These are phyloP conservation scores for Linepithema humile DNA, from an alignment of 1,140 invertebrate genomes.

Conservation along the genomic window DNA sequence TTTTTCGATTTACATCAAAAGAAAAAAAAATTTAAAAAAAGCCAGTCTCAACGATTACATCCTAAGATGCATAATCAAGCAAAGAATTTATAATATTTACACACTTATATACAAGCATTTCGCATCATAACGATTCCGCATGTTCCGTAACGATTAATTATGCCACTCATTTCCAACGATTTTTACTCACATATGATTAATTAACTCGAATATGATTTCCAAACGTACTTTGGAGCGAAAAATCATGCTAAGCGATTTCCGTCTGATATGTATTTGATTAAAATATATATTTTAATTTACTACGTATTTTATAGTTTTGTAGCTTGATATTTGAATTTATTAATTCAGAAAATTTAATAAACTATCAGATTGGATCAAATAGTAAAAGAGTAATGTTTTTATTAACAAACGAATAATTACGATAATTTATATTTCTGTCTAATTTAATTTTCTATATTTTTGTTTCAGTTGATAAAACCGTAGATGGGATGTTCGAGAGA, in stretches of 20 bases:
- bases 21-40: too few relatives aligned
- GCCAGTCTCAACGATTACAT: neutral
- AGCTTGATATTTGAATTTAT: too few relatives aligned
- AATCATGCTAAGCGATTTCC: neutral
- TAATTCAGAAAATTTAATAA: too few relatives aligned
- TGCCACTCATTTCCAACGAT: neutral
- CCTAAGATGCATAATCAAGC: neutral
- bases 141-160: too few relatives aligned
- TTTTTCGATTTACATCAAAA: slow-evolving; percentile 26
- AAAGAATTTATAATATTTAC: neutral
- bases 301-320: too few relatives aligned
- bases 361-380: neutral
- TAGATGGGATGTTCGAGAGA: neutral
- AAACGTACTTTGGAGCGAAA: neutral
- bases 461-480: neutral
- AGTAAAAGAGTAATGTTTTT: neutral
- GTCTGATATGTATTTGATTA: neutral
- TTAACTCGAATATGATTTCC: neutral
- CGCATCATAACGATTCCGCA: too few relatives aligned
- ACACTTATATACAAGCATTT: neutral
- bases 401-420: neutral
- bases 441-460: neutral
- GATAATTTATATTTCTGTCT: neutral
- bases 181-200: neutral
- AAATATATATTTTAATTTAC: neutral